phyloP scores from a whole-genome alignment of 2,113 vertebrate genomes.

The Leucopsar rothschildi region DNA sequence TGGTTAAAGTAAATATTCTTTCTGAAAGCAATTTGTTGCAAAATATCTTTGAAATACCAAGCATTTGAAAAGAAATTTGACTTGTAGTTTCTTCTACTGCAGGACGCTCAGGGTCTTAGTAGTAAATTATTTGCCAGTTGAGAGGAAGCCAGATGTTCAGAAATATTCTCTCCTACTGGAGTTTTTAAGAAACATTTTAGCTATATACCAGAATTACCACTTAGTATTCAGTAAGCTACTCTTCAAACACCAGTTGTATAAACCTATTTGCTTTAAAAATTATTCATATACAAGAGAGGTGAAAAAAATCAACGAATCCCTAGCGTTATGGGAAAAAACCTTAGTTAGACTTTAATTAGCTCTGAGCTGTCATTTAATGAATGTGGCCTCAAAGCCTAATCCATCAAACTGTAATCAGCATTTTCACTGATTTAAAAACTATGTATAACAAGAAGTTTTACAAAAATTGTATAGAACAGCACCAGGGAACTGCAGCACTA shows the following conservation, averaged over 20 bases:
- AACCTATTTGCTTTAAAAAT: constrained; percentile 36
- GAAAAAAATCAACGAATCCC: neutral
- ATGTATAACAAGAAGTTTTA: neutral
- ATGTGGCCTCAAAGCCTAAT: constrained; percentile 9
- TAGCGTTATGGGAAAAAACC: neutral
- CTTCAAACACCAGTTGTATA: constrained; percentile 2
- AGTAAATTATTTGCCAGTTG: neutral
- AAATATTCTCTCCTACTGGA: neutral
- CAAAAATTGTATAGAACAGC: neutral
- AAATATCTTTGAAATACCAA: neutral
- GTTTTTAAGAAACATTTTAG: neutral
- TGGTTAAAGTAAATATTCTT: neutral
- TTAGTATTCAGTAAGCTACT: constrained; percentile 15
- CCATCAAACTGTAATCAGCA: neutral
- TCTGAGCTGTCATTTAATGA: constrained; percentile 29
- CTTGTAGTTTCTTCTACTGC: neutral
- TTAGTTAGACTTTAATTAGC: constrained; percentile 38
- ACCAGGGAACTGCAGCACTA: fast-evolving
- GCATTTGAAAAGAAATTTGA: neutral
- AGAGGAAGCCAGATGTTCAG: constrained; percentile 22
- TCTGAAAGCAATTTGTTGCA: neutral
- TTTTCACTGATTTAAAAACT: neutral
- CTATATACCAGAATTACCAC: constrained; percentile 12
- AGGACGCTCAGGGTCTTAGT: neutral
- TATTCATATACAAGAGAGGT: neutral